These are phyloP conservation scores for Lasioglossum lativentre DNA, from an alignment of 2,888 invertebrate species.

Conservation along the genomic window DNA sequence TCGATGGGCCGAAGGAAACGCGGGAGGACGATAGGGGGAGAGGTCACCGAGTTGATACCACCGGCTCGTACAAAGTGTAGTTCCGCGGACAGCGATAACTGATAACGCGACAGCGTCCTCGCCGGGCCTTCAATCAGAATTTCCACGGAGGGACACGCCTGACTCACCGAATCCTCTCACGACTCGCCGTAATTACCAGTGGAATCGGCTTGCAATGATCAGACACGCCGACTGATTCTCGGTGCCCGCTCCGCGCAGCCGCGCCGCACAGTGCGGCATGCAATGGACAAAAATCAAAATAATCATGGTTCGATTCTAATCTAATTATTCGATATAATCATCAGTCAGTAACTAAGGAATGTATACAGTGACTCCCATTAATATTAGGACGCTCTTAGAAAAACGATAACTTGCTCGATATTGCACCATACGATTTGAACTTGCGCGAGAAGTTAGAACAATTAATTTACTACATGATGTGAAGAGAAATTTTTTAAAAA, in stretches of 20 bases:
- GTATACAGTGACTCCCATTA: too few species aligned
- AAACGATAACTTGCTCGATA: too few species aligned
- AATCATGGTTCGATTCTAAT: too few species aligned
- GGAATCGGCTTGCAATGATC: not conserved
- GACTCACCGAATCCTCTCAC: not conserved
- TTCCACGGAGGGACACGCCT: not conserved
- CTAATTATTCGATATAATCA: too few species aligned
- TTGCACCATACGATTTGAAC: too few species aligned
- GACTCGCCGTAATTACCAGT: not conserved
- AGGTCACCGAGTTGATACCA: constrained; percentile 49
- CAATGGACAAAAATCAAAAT: too few species aligned
- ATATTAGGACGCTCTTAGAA: too few species aligned
- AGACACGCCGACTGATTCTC: not conserved
- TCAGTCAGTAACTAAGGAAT: too few species aligned
- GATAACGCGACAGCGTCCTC: not conserved
- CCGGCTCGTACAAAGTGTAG: constrained; percentile 38
- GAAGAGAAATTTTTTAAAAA: too few species aligned
- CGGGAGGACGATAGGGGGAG: constrained; percentile 49
- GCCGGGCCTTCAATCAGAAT: constrained; percentile 38
- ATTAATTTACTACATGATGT: too few species aligned
- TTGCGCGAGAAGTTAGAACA: too few species aligned
- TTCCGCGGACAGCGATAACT: constrained; percentile 50
- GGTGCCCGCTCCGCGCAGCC: not conserved
- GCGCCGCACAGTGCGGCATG: too few species aligned
- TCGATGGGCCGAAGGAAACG: constrained; percentile 48